These are phyloP conservation scores for Tarsius wallacei DNA, from an alignment of 2,797 vertebrate genomes.

Conservation along the genomic window DNA sequence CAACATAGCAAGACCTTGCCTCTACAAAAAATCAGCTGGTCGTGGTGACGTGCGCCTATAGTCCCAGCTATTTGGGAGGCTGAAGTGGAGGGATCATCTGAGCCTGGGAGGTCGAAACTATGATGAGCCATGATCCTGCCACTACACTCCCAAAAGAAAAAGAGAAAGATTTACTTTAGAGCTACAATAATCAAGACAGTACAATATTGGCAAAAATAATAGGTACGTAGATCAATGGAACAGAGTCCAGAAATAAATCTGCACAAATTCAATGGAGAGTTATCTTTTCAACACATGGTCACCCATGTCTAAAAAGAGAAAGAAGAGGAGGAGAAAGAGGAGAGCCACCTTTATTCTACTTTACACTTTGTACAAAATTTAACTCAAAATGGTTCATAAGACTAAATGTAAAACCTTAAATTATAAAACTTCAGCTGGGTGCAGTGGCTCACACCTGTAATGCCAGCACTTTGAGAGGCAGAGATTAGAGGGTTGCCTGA, in stretches of 20 bases:
- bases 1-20: too few species aligned
- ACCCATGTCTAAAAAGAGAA: background rate
- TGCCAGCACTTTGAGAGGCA: too few species aligned
- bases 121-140: too few species aligned
- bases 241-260: background rate
- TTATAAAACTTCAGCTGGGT: background rate
- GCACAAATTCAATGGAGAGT: background rate
- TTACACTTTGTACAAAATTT: constrained; percentile 40
- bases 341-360: background rate
- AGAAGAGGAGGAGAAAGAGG: background rate
- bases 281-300: background rate
- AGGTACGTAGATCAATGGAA: background rate
- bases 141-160: too few species aligned
- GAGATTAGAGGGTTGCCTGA: too few species aligned
- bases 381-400: constrained; percentile 21
- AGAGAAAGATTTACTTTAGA: background rate
- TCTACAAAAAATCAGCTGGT: too few species aligned
- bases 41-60: too few species aligned
- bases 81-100: too few species aligned
- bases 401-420: background rate
- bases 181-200: background rate
- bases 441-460: too few species aligned
- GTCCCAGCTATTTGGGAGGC: too few species aligned
- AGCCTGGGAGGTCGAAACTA: too few species aligned
- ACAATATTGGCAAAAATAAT: constrained; percentile 19